Evolutionary conservation across 2,888 invertebrate species (phyloP).

Genomic region (Agrotis clavis): DNA sequence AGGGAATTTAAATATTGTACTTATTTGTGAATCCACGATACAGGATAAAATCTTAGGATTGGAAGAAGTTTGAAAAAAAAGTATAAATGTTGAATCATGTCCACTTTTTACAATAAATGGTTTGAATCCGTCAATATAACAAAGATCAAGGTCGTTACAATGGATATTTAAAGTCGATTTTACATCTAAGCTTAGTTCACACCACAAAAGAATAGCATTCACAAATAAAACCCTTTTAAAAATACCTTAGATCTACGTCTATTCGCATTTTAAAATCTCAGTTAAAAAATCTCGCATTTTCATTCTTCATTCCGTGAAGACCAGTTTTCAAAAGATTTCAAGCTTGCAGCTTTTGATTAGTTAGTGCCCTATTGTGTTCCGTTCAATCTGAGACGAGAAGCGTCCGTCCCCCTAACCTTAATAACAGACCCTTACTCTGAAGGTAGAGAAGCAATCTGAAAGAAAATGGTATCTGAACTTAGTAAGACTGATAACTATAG

Average conservation of each 20-base stretch:
- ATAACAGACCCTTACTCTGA: conserved; percentile 30
- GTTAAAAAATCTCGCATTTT: conserved; percentile 24
- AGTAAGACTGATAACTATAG: conserved; percentile 18
- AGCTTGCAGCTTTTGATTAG: conserved; percentile 73
- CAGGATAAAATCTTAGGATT: too few relatives aligned
- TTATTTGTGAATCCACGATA: too few relatives aligned
- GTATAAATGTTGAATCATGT: too few relatives aligned
- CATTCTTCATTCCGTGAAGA: conserved; percentile 23
- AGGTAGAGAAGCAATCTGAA: conserved; percentile 20
- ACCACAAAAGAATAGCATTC: background rate
- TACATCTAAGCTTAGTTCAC: too few relatives aligned
- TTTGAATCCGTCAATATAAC: too few relatives aligned
- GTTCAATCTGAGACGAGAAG: conserved; percentile 54
- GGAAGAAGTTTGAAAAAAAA: too few relatives aligned
- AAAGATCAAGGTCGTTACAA: too few relatives aligned
- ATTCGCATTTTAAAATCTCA: conserved; percentile 22
- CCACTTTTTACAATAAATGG: too few relatives aligned
- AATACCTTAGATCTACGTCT: background rate
- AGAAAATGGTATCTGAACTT: conserved; percentile 14
- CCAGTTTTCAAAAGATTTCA: conserved; percentile 42
- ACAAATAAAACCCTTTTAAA: background rate
- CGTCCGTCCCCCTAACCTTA: conserved; percentile 16
- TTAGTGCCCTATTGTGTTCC: conserved; percentile 69
- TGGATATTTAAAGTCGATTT: too few relatives aligned
- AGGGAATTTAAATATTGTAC: too few relatives aligned